Base-by-base conservation (phyloP, 2,888 invertebrate genomes). In the Andrena trimmerana region DNA sequence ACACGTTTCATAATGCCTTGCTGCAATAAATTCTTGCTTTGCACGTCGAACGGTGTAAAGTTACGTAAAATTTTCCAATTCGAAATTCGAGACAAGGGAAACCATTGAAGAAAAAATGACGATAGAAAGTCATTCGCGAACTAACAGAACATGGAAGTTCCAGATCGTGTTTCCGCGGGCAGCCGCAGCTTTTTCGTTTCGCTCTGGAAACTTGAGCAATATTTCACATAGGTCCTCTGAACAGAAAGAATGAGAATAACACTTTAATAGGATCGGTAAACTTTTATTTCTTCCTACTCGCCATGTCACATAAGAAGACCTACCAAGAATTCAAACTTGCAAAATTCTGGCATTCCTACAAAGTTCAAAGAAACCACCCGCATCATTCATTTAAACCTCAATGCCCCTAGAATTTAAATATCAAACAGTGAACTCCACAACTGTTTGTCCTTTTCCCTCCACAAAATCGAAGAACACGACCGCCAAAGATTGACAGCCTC, bases 1-100 rank as follows among this genome's bases (percentile, higher is more conserved):
- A 54, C 27, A 27, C 20, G 57, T 80, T 78, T 80, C 70, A 24
- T 50, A 80, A 78, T 24, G 7, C 0, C 8, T 50, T 5, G 27
- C 7, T 62, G 66, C 52, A 33, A 59, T 63, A 78, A 52, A 63
- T 77, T 67, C 59, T 66, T 62, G 7, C 13, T 10, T 48, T 48
- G 31, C 16, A 13, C 66, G 16, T 50, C 59, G 33, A 24, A 36
- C 33, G 52, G 8, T 29, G n/a, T 10, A 5, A 20, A 4, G 62
- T 62, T 68, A 48, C 48, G 60, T 33, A 67, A 78, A 62, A 5
- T 59, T 20, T 54, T 24, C 6, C 42, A 8, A 31, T 52, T 36
- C 20, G 29, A 31, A 27, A 16, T n/a, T 10, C 48, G 31, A 16
- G 24, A 20, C n/a, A 70, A 60, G 10, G 31, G n/a, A 62, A 33